Base-by-base conservation (phyloP, 1,140 invertebrate species). In the Penaeus vannamei region DNA sequence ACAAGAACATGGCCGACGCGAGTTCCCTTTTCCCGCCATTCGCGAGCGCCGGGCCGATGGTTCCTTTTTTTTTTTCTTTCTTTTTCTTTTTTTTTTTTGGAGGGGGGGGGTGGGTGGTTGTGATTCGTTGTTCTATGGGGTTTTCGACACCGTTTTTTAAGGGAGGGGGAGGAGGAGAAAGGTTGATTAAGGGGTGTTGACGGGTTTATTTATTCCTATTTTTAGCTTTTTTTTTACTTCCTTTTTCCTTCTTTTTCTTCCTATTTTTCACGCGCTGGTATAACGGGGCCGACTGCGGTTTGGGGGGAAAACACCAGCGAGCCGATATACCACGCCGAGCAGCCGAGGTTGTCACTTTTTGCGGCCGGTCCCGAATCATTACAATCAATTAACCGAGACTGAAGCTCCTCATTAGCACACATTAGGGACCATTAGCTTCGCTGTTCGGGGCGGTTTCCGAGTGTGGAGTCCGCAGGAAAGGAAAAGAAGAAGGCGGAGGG, bases 321-420 rank as follows among this genome's bases (percentile, higher is more conserved):
- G 84, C 72, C 84, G 72, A 86, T 86, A 86, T 86, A 66, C 84
- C 84, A 86, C 84, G 84, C 72, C 72, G 61, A 29, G 60, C 60
- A 77, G 69, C 69, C 69, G 23, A 59, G 79, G 53, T 86, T 86
- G 84, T 86, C 84, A 86, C 84, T 86, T 86, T 86, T 86, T 86
- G 84, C 79, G 84, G 84, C 84, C 53, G 61, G 36, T 66, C 72
- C 59, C 36, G 61, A 61, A 86, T 79, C 84, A 86, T 86, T 86
- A 86, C 84, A 86, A 86, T 86, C 84, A 86, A 86, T 86, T 86
- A 86, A 53, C 69, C 23, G 79, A 86, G 72, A 77, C 84, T 59
- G 72, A 86, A 79, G 60, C 84, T 86, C 29, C 59, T 79, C 61
- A 86, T 86, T 86, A 86, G 72, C 72, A 86, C 84, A 86, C 84